These are phyloP conservation scores for Eumaeus atala DNA, from an alignment of 1,140 invertebrate genomes.

Conservation along the genomic window DNA sequence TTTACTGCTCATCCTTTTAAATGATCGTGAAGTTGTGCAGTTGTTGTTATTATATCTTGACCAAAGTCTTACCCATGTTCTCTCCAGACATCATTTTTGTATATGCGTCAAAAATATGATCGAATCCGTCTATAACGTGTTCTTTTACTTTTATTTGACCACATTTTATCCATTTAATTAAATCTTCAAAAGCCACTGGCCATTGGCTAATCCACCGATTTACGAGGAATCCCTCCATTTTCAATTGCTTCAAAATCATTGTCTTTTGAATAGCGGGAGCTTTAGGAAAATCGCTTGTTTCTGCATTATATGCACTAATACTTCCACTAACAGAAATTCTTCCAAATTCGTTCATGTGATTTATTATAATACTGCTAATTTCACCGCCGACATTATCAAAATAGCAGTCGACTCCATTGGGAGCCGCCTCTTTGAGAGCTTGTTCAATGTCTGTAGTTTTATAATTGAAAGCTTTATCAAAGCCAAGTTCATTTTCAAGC, in stretches of 20 bases:
- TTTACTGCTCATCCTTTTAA: too few species aligned
- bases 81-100: slow-evolving; percentile 73
- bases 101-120: slow-evolving; percentile 75
- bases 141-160: slow-evolving; percentile 64
- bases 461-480: slow-evolving; percentile 4
- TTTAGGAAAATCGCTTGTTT: slow-evolving; percentile 10
- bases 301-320: slow-evolving; percentile 13
- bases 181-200: slow-evolving; percentile 54
- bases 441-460: not conserved
- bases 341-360: slow-evolving; percentile 10
- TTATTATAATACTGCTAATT: slow-evolving; percentile 8
- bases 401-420: not conserved
- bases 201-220: slow-evolving; percentile 26
- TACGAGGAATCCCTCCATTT: slow-evolving; percentile 14
- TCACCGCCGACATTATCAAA: slow-evolving; percentile 15
- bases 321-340: slow-evolving; percentile 5
- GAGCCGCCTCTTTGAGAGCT: slow-evolving; percentile 4
- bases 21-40: too few species aligned
- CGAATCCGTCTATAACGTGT: slow-evolving; percentile 73
- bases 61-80: slow-evolving; percentile 75
- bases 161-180: slow-evolving; percentile 65
- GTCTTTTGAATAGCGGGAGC: slow-evolving; percentile 10
- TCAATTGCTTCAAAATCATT: slow-evolving; percentile 12
- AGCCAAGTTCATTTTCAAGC: slow-evolving; percentile 3
- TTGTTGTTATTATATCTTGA: slow-evolving; percentile 62